These are phyloP conservation scores for Nymphalis io DNA, from an alignment of 1,140 invertebrate species.

Conservation along the genomic window DNA sequence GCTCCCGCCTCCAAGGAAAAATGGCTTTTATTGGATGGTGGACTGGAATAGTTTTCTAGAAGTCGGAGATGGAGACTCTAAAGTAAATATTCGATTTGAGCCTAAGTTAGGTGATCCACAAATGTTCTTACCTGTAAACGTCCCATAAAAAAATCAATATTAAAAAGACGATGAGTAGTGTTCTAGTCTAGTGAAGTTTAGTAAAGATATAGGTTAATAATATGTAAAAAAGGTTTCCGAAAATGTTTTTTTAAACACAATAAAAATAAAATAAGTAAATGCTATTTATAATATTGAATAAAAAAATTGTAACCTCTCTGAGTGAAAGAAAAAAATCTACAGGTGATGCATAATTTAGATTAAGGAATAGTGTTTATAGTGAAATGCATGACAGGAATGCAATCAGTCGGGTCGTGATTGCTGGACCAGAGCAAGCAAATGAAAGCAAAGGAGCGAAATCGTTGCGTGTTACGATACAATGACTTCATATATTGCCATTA, in stretches of 20 bases:
- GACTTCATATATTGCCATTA: conserved; percentile 28
- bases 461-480: conserved; percentile 36
- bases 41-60: conserved; percentile 93
- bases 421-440: conserved; percentile 35
- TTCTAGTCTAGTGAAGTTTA: conserved; percentile 63
- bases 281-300: neutral
- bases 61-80: conserved; percentile 88
- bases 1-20: conserved; percentile 84
- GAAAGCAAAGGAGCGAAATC: conserved; percentile 44
- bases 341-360: conserved; percentile 10
- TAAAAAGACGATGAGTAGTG: conserved; percentile 43
- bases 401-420: conserved; percentile 34
- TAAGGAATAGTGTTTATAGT: conserved; percentile 20
- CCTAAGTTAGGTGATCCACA: conserved; percentile 89
- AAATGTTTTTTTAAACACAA: neutral
- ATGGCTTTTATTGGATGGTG: conserved; percentile 90
- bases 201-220: neutral
- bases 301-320: too few species aligned
- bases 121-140: conserved; percentile 86
- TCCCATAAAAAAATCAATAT: conserved; percentile 74
- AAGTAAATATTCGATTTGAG: conserved; percentile 88
- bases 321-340: neutral
- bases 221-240: conserved; percentile 4
- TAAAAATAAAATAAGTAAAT: neutral
- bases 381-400: conserved; percentile 38